These are phyloP conservation scores for Neoaliturus tenellus DNA, from an alignment of 2,888 invertebrate genomes.

Conservation along the genomic window DNA sequence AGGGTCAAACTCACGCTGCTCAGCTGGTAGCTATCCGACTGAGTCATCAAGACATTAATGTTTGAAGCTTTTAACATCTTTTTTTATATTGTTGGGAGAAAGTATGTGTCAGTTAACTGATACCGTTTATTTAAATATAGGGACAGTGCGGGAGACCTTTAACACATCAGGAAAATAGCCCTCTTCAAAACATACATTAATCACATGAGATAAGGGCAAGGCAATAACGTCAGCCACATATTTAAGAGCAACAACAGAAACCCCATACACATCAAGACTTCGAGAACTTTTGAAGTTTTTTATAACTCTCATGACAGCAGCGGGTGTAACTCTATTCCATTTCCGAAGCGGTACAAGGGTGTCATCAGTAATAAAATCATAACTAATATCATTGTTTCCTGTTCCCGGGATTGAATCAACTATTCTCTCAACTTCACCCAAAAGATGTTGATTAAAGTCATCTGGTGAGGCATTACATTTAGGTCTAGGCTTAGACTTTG, in stretches of 20 bases:
- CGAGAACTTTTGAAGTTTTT: neutral
- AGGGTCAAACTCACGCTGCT: too few relatives aligned
- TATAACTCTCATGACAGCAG: neutral
- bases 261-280: neutral
- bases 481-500: neutral
- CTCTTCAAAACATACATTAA: neutral
- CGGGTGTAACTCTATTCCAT: neutral
- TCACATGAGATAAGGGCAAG: neutral
- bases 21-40: too few relatives aligned
- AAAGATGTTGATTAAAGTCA: neutral
- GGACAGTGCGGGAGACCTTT: neutral
- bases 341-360: neutral
- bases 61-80: too few relatives aligned
- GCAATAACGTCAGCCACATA: neutral
- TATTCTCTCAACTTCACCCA: neutral
- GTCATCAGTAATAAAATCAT: too few relatives aligned
- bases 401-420: neutral
- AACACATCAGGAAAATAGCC: neutral
- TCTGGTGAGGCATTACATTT: neutral
- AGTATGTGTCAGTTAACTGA: too few relatives aligned
- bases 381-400: neutral
- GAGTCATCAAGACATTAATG: too few relatives aligned
- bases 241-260: neutral
- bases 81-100: too few relatives aligned
- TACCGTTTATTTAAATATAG: too few relatives aligned